phyloP scores from a whole-genome alignment of 2,888 invertebrate genomes.

The Diabrotica balteata region DNA sequence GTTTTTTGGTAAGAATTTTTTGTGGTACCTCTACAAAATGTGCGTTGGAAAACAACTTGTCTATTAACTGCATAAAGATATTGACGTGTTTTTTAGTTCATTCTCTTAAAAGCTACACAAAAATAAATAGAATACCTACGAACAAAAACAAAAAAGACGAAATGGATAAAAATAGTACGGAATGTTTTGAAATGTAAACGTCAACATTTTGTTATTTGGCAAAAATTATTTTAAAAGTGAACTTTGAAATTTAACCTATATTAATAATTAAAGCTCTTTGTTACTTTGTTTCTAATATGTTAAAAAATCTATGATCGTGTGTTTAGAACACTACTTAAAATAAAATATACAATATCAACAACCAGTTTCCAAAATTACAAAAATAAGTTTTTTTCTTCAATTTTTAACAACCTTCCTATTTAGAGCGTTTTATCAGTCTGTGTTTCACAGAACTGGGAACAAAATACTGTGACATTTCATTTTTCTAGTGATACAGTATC shows the following conservation, averaged over 20 bases:
- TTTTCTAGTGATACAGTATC: background rate
- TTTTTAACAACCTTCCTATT: conserved; percentile 38
- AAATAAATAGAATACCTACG: conserved; percentile 42
- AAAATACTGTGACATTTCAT: conserved; percentile 18
- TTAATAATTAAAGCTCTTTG: conserved; percentile 58
- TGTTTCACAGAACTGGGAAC: conserved; percentile 12
- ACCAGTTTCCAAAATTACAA: conserved; percentile 53
- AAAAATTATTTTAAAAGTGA: conserved; percentile 53
- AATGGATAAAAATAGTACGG: conserved; percentile 56
- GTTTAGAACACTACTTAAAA: conserved; percentile 51
- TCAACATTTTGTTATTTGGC: conserved; percentile 61
- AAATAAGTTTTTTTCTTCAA: conserved; percentile 52
- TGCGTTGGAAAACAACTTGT: conserved; percentile 17
- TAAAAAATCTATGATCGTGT: conserved; percentile 47
- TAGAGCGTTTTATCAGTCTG: conserved; percentile 6
- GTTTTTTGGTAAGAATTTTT: conserved; percentile 9
- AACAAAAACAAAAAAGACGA: conserved; percentile 16
- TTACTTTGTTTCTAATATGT: conserved; percentile 53
- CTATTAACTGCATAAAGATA: conserved; percentile 34
- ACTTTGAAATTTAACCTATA: conserved; percentile 49
- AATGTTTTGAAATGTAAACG: conserved; percentile 49
- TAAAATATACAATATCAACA: conserved; percentile 57
- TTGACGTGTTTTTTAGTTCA: conserved; percentile 46
- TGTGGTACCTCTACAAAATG: background rate
- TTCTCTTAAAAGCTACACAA: conserved; percentile 34